Conservation (phyloP, 2,888 invertebrate genomes). For the Leptothorax acervorum region DNA sequence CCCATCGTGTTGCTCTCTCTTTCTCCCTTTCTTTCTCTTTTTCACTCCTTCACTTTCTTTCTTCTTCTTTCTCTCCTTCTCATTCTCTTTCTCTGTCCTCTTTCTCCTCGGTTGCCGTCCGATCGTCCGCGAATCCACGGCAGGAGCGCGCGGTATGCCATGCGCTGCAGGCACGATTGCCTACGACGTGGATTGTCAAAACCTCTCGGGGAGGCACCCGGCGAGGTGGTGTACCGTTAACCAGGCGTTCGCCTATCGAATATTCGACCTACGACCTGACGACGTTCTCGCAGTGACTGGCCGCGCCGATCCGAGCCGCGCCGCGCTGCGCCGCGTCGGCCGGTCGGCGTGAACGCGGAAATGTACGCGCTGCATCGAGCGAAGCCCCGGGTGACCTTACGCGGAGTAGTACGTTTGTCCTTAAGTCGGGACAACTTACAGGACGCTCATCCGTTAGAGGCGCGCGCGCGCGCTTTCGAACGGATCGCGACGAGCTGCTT, state of each 20-base stretch:
- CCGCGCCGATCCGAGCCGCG: neutral
- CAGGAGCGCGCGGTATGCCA: conserved; percentile 63
- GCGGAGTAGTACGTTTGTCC: conserved; percentile 71
- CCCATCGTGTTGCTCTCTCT: neutral
- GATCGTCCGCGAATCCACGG: conserved; percentile 43
- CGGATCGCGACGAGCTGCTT: conserved; percentile 48
- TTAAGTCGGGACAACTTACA: conserved; percentile 56
- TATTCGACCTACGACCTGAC: conserved; percentile 74
- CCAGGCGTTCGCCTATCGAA: conserved; percentile 74
- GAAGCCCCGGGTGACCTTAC: conserved; percentile 64
- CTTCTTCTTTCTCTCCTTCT: neutral
- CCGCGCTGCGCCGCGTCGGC: conserved; percentile 1
- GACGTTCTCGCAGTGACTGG: conserved; percentile 55
- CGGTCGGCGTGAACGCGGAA: conserved; percentile 73
- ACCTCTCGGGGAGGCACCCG: conserved; percentile 71
- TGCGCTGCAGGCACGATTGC: conserved; percentile 66
- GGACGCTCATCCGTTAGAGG: conserved; percentile 49
- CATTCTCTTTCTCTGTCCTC: conserved; percentile 26
- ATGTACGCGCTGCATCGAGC: conserved; percentile 60
- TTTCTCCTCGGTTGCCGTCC: neutral
- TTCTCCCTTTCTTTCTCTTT: conserved; percentile 1
- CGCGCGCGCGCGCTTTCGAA: conserved; percentile 56
- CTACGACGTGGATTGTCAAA: conserved; percentile 73
- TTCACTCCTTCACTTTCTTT: neutral
- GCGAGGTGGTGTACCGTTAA: conserved; percentile 71